phyloP scores from a whole-genome alignment of 2,888 invertebrate species.

The Sarcophaga rosellei region DNA sequence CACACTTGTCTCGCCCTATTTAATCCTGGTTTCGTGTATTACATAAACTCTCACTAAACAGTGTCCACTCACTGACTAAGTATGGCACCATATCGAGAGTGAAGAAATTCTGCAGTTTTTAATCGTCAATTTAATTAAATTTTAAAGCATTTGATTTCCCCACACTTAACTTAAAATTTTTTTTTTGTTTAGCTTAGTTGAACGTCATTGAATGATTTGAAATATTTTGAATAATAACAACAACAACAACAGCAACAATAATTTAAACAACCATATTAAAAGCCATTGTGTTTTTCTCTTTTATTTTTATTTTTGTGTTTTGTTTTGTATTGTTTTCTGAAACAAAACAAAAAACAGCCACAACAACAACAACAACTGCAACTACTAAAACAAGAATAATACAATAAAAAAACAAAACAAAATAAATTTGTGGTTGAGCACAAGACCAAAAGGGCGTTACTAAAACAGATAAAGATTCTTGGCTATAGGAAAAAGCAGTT shows the following conservation, averaged over 20 bases:
- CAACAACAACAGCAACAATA: background rate
- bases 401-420: slow-evolving; percentile 27
- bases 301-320: slow-evolving; percentile 1
- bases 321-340: too few relatives aligned
- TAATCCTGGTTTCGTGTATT: too few relatives aligned
- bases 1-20: too few relatives aligned
- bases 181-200: background rate
- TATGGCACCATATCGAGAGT: too few relatives aligned
- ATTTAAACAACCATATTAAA: slow-evolving; percentile 11
- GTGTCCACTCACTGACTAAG: too few relatives aligned
- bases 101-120: too few relatives aligned
- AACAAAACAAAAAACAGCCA: too few relatives aligned
- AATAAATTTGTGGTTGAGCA: slow-evolving; percentile 40
- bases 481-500: slow-evolving; percentile 11
- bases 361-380: background rate
- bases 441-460: slow-evolving; percentile 62
- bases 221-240: slow-evolving; percentile 2
- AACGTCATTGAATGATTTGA: slow-evolving; percentile 26
- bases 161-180: background rate
- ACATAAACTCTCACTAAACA: too few relatives aligned
- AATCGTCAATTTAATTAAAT: too few relatives aligned
- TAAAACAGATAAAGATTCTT: slow-evolving; percentile 26
- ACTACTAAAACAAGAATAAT: slow-evolving; percentile 9
- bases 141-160: background rate
- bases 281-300: slow-evolving; percentile 54